A percentile compares a stretch with the other conserved stretches of the same genome.
Conservation (phyloP, 2,888 invertebrate species). For the Drosophila maculinotata region DNA sequence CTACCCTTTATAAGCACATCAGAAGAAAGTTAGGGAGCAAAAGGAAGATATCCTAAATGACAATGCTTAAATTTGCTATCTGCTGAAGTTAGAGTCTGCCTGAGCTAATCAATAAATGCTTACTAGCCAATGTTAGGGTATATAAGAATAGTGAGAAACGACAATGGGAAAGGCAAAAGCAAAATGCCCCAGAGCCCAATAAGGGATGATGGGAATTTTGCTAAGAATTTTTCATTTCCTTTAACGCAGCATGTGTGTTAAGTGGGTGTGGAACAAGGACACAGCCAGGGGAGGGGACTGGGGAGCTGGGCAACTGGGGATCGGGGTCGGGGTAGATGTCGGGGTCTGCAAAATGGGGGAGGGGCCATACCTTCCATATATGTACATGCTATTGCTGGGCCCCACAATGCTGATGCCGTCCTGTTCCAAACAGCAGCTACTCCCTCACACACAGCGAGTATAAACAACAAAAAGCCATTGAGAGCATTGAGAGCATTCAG, state of each 20-base stretch:
- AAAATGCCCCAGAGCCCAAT: conserved; percentile 74
- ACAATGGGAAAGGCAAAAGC: conserved; percentile 15
- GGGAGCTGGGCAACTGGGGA: neutral
- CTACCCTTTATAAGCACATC: too few species aligned
- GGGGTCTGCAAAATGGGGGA: too few species aligned
- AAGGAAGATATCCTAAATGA: too few species aligned
- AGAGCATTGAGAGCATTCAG: conserved; percentile 21
- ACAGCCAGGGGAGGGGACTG: neutral
- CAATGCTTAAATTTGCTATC: too few species aligned
- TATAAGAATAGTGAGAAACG: conserved; percentile 15
- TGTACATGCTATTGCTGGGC: conserved; percentile 52
- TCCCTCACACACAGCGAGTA: conserved; percentile 9
- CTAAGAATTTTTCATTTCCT: conserved; percentile 80
- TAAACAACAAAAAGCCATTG: conserved; percentile 12
- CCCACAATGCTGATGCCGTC: conserved; percentile 28
- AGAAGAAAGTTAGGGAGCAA: too few species aligned
- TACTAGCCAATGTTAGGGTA: conserved; percentile 18
- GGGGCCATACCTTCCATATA: too few species aligned
- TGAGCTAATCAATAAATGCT: neutral
- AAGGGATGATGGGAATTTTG: conserved; percentile 80
- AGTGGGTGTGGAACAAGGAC: conserved; percentile 27
- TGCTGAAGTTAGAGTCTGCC: too few species aligned
- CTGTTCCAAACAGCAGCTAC: conserved; percentile 16
- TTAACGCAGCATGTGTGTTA: conserved; percentile 51
- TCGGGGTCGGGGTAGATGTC: too few species aligned